Percentiles rank a stretch among this genome's conserved stretches.
These are phyloP conservation scores for Saccostrea glomerata DNA, from an alignment of 1,140 invertebrate species.

Conservation along the genomic window DNA sequence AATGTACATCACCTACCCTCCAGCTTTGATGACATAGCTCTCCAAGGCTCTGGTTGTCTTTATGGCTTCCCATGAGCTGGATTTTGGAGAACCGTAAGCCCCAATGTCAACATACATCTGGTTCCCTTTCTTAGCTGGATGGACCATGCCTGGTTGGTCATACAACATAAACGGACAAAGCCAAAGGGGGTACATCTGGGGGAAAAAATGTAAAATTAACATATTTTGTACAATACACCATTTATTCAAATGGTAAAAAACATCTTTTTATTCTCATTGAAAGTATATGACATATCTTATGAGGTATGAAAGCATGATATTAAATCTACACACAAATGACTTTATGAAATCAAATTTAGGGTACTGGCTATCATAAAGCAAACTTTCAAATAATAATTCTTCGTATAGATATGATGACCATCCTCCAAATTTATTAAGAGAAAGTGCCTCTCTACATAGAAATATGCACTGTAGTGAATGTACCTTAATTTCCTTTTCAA, in stretches of 20 bases:
- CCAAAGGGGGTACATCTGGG: constrained; percentile 90
- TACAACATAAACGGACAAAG: constrained; percentile 89
- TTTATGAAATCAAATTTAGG: too few species aligned
- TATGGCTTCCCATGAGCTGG: constrained; percentile 83
- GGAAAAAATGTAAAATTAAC: constrained; percentile 44
- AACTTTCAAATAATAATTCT: too few species aligned
- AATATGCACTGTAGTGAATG: constrained; percentile 10
- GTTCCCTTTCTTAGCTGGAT: constrained; percentile 79
- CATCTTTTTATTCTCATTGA: too few species aligned
- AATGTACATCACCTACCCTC: constrained; percentile 81
- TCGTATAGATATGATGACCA: too few species aligned
- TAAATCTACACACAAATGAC: too few species aligned
- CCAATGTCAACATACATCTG: constrained; percentile 89
- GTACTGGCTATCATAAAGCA: too few species aligned
- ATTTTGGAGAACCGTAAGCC: constrained; percentile 88
- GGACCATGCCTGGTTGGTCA: constrained; percentile 86
- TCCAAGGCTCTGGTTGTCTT: constrained; percentile 86
- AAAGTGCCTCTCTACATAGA: too few species aligned
- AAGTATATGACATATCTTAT: too few species aligned
- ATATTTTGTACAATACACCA: too few species aligned
- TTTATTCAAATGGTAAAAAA: too few species aligned
- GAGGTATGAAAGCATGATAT: too few species aligned
- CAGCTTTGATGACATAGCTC: constrained; percentile 84
- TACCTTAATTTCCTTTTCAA: constrained; percentile 87
- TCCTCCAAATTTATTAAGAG: too few species aligned